Conservation (phyloP, 2,888 invertebrate species). For the Tholera decimalis region DNA sequence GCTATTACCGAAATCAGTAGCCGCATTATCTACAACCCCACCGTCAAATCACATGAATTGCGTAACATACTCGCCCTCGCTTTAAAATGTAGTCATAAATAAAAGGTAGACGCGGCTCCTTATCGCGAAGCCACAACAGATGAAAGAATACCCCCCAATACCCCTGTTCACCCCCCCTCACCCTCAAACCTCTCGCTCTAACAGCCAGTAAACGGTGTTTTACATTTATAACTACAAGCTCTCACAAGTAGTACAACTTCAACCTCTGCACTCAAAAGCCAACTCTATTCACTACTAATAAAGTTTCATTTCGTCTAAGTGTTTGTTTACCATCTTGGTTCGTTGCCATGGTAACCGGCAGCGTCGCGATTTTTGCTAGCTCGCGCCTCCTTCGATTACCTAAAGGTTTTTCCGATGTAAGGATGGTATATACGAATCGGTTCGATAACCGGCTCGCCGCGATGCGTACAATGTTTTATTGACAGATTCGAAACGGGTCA, state of each 20-base stretch:
- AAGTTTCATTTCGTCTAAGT: conserved; percentile 66
- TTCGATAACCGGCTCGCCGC: conserved; percentile 62
- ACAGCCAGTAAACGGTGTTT: conserved; percentile 85
- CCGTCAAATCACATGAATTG: conserved; percentile 80
- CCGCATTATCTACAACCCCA: conserved; percentile 66
- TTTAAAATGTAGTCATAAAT: conserved; percentile 91
- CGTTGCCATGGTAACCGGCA: conserved; percentile 81
- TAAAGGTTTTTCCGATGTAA: conserved; percentile 81
- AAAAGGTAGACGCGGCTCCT: conserved; percentile 87
- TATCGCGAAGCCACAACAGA: conserved; percentile 86
- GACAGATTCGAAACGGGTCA: conserved; percentile 70
- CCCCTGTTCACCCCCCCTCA: conserved; percentile 60
- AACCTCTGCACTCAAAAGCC: conserved; percentile 54
- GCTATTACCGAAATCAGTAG: conserved; percentile 66
- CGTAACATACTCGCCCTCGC: conserved; percentile 84
- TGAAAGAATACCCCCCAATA: conserved; percentile 83
- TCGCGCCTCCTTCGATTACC: conserved; percentile 83
- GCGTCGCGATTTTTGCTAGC: conserved; percentile 85
- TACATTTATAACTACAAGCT: conserved; percentile 91
- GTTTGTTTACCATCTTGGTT: conserved; percentile 61
- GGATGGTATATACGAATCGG: conserved; percentile 63
- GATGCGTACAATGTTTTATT: conserved; percentile 68
- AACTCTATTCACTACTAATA: conserved; percentile 61
- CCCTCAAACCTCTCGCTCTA: conserved; percentile 70
- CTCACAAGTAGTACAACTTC: conserved; percentile 65